These are phyloP conservation scores for Micronycteris hirsuta DNA, from an alignment of 2,113 vertebrate genomes.

Conservation along the genomic window DNA sequence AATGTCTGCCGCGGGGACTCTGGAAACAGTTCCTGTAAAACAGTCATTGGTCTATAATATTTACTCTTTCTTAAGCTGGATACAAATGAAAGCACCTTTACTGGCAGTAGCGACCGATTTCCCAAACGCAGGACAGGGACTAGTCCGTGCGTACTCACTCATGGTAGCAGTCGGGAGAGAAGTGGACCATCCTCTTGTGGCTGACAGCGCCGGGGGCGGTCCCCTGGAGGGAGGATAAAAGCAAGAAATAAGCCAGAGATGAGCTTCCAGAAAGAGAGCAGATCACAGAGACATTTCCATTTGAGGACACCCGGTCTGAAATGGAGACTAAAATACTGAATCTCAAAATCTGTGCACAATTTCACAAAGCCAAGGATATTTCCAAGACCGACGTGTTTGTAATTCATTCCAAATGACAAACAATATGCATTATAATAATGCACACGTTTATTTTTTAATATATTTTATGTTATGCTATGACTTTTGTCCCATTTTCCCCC, in stretches of 20 bases:
- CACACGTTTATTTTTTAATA: neutral
- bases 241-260: slow-evolving; percentile 57
- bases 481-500: no score
- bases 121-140: neutral
- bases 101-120: neutral
- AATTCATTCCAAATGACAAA: neutral
- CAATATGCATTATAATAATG: neutral
- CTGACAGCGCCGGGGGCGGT: slow-evolving; percentile 79
- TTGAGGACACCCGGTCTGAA: neutral
- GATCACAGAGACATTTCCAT: neutral
- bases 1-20: neutral
- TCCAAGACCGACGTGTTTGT: neutral
- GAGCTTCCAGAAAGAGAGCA: slow-evolving; percentile 65
- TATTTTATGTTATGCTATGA: no score
- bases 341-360: neutral
- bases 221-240: slow-evolving; percentile 79
- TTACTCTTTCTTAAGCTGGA: neutral
- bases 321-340: neutral
- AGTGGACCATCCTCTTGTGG: slow-evolving; percentile 86
- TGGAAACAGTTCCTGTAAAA: neutral
- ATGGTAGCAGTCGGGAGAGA: slow-evolving; percentile 88
- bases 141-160: slow-evolving; percentile 85
- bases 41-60: neutral
- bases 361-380: neutral
- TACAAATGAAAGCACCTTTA: neutral